Percentiles rank a stretch among this genome's conserved stretches.
These are phyloP conservation scores for Phataginus tetradactyla DNA, from an alignment of 2,797 vertebrate genomes.

Conservation along the genomic window DNA sequence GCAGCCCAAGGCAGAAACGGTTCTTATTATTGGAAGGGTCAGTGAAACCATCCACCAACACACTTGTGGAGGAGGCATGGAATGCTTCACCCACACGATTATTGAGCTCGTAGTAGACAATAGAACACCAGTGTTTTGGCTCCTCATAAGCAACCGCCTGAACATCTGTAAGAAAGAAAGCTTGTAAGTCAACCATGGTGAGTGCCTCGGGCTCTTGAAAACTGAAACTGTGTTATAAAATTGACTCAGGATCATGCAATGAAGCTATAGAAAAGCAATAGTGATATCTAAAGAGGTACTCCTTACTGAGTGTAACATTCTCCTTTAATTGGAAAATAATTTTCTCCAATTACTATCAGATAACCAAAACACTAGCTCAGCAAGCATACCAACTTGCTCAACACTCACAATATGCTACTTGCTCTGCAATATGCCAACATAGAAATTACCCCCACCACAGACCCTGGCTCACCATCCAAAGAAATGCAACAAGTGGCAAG, in stretches of 20 bases:
- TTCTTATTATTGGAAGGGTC: constrained; percentile 99
- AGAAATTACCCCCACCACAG: neutral
- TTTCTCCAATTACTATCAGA: constrained; percentile 3
- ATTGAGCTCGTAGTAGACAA: constrained; percentile 99
- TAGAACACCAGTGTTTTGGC: constrained; percentile 99
- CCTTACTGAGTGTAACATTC: neutral
- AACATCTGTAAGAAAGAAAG: constrained; percentile 90
- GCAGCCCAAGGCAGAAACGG: constrained; percentile 98
- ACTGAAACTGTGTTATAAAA: neutral
- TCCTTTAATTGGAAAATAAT: neutral
- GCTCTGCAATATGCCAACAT: neutral
- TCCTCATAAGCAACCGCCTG: constrained; percentile 98
- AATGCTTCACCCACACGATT: constrained; percentile 98
- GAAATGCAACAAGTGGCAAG: constrained; percentile 21
- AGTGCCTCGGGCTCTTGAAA: neutral
- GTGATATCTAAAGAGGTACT: neutral
- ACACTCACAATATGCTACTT: neutral
- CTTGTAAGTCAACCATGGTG: neutral
- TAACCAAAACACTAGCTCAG: neutral
- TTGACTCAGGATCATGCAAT: constrained; percentile 31
- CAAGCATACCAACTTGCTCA: neutral
- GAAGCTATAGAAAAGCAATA: neutral
- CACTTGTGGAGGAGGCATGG: constrained; percentile 97
- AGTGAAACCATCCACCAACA: constrained; percentile 98
- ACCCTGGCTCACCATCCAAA: neutral